Conservation (phyloP, 2,888 invertebrate species). For the Cantharis lateralis region DNA sequence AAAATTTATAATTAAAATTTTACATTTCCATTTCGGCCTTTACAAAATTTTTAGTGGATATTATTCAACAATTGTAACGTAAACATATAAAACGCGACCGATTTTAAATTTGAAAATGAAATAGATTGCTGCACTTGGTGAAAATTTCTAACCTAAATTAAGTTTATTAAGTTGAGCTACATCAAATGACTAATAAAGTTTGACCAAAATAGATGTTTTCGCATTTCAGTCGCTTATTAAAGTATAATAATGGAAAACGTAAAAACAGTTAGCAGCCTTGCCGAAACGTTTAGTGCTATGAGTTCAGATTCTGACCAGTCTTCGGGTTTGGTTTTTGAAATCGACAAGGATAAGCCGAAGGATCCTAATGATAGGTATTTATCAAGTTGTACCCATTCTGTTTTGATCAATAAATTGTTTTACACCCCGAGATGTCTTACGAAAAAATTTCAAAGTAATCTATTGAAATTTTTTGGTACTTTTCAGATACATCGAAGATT, state of each 20-base stretch:
- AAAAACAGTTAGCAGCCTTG: not conserved
- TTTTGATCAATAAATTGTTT: not conserved
- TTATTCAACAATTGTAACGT: not conserved
- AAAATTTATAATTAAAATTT: conserved; percentile 32
- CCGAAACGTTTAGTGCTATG: not conserved
- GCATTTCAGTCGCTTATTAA: conserved; percentile 4
- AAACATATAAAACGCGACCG: not conserved
- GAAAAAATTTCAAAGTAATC: not conserved
- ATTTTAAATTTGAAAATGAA: not conserved
- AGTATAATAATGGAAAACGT: conserved; percentile 4
- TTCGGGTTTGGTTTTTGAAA: not conserved
- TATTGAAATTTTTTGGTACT: not conserved
- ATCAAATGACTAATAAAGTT: not conserved
- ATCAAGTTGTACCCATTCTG: not conserved
- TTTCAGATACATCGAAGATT: conserved; percentile 16
- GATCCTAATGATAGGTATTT: not conserved
- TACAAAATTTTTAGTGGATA: not conserved
- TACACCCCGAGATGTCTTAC: not conserved
- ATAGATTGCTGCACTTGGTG: conserved; percentile 19
- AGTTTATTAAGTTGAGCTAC: conserved; percentile 4
- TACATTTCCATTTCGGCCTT: not conserved
- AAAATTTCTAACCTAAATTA: conserved; percentile 26
- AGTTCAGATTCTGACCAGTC: not conserved
- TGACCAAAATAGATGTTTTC: conserved; percentile 8
- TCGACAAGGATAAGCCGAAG: not conserved